phyloP scores from a whole-genome alignment of 2,113 vertebrate species.

The Brienomyrus brachyistius region DNA sequence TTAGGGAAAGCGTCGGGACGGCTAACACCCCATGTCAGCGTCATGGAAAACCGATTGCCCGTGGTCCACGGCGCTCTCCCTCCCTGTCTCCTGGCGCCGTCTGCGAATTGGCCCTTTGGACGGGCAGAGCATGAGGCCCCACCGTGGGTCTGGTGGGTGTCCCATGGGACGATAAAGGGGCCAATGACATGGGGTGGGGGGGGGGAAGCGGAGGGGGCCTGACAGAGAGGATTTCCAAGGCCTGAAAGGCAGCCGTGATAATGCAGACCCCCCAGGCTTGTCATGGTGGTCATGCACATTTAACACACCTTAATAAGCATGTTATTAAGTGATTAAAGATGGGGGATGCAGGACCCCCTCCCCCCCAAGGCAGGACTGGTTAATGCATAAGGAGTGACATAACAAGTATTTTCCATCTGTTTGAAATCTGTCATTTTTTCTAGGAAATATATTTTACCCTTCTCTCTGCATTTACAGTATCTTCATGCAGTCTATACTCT shows the following conservation, averaged over 20 bases:
- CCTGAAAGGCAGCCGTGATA: slow-evolving; percentile 50
- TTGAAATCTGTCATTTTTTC: background rate
- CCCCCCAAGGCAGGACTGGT: background rate
- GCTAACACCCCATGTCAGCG: background rate
- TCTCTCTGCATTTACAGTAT: background rate
- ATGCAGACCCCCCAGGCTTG: slow-evolving; percentile 33
- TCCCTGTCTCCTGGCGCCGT: background rate
- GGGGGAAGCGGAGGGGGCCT: background rate
- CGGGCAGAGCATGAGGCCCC: background rate
- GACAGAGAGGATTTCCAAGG: slow-evolving; percentile 57
- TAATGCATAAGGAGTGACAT: background rate
- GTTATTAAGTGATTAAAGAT: slow-evolving; percentile 42
- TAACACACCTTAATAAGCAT: slow-evolving; percentile 49
- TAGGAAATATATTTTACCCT: background rate
- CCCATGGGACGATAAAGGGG: slow-evolving; percentile 51
- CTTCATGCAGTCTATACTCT: background rate
- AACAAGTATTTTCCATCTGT: background rate
- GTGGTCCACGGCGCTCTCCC: background rate
- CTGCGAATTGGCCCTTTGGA: background rate
- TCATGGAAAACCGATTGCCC: background rate
- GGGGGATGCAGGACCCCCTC: background rate
- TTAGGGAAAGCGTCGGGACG: background rate
- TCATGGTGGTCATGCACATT: slow-evolving; percentile 41
- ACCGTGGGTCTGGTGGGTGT: background rate
- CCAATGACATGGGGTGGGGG: slow-evolving; percentile 33